These are phyloP conservation scores for Thymelicus sylvestris DNA, from an alignment of 2,888 invertebrate genomes.

Conservation along the genomic window DNA sequence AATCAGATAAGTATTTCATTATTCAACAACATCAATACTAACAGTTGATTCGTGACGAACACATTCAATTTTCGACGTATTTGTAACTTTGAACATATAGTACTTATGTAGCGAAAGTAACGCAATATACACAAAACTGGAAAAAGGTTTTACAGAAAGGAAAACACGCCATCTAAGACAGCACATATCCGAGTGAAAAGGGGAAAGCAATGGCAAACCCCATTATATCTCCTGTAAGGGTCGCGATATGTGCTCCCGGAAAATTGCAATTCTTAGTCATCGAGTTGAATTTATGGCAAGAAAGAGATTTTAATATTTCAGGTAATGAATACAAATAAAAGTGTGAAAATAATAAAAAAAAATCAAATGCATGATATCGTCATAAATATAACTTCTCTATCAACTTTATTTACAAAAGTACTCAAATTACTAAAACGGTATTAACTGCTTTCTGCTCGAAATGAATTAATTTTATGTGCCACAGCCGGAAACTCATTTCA, in stretches of 20 bases:
- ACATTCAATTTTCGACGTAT: no score
- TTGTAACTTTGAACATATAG: background rate
- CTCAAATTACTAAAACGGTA: background rate
- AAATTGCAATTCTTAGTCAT: constrained; percentile 36
- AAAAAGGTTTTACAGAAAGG: constrained; percentile 10
- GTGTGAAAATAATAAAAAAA: background rate
- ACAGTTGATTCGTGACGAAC: no score
- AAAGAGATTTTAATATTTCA: constrained; percentile 16
- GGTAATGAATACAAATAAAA: background rate
- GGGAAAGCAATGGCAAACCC: constrained; percentile 25
- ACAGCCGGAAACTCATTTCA: background rate
- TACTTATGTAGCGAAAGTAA: background rate
- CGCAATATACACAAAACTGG: constrained; percentile 1
- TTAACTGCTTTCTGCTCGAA: background rate
- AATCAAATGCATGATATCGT: no score
- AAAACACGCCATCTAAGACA: constrained; percentile 21
- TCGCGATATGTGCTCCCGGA: constrained; percentile 28
- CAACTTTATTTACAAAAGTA: no score
- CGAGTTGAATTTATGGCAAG: constrained; percentile 24
- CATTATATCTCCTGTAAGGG: constrained; percentile 30
- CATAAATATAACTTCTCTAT: no score
- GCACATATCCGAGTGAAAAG: constrained; percentile 27
- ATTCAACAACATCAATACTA: no score
- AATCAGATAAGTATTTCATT: no score
- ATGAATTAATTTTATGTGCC: background rate